Evolutionary conservation across 1,140 invertebrate genomes (phyloP).

Genomic region (Hylaeus anthracinus): DNA sequence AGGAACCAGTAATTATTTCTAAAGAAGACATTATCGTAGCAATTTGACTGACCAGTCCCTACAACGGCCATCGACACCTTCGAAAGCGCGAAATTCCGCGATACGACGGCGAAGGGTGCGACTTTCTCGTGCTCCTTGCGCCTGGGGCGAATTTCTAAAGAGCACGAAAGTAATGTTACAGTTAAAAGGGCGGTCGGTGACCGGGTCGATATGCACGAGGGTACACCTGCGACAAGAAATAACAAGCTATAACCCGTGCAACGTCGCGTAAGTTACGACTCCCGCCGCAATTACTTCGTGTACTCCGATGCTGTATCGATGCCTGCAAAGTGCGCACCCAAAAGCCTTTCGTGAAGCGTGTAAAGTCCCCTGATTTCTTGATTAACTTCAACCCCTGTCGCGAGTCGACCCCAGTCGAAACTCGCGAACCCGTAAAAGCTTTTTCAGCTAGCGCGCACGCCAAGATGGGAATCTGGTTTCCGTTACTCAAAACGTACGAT

Average conservation of each 20-base stretch:
- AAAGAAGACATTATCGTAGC: no score
- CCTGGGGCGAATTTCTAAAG: background rate
- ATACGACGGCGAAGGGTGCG: background rate
- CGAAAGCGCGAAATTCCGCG: background rate
- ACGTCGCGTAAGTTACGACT: conserved; percentile 10
- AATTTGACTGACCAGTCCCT: no score
- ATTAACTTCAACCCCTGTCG: background rate
- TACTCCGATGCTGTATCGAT: conserved; percentile 22
- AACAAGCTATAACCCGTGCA: conserved; percentile 26
- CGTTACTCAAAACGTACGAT: no score
- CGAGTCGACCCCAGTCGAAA: no score
- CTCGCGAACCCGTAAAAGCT: background rate
- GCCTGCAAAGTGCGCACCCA: background rate
- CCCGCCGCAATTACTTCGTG: conserved; percentile 12
- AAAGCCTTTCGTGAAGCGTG: background rate
- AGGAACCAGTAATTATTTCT: no score
- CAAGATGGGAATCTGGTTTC: no score
- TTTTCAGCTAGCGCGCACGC: no score
- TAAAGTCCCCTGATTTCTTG: conserved; percentile 12
- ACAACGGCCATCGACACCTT: background rate
- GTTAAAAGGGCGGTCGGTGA: conserved; percentile 17
- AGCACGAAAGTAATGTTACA: conserved; percentile 26
- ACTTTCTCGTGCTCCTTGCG: background rate
- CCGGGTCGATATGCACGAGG: conserved; percentile 17
- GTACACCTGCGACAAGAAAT: conserved; percentile 13